Evolutionary conservation across 2,797 vertebrate species (phyloP), one percentile per base, ranked within the genome.

Genomic region (Mus caroli): DNA sequence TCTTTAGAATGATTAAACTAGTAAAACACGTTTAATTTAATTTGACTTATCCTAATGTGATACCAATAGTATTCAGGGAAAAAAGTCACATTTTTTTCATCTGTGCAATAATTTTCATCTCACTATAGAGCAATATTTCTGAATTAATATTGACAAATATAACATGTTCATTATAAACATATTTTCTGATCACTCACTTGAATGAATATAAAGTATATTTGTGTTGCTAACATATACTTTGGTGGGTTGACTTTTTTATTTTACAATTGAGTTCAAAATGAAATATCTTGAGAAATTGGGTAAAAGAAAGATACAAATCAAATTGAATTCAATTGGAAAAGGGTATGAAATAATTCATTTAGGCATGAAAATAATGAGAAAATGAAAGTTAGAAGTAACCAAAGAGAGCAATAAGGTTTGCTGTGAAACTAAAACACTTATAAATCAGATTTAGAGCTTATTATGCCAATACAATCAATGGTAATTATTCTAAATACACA

Each of bases 271-370:
- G 83, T 90, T 92, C 91, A 88, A 94, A 92, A 76, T 85, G 71
- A 96, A 96, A 84, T 94, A 95, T 82, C 83, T 95, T 58, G 56
- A 96, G 54, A 97, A 94, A 96, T 95, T 93, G 56, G 31, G 87
- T 62, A 94, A 95, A 52, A 84, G 79, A n/a, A 92, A 94, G 91
- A 95, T 90, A 64, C 73, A 94, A 95, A 94, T 96, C 28, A 71
- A 92, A 60, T 64, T 94, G 90, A 96, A 43, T 88, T 94, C 37
- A 95, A 62, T 37, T 92, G 50, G 40, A n/a, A 91, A 43, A 82
- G 79, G 93, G 60, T 90, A 34, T n/a, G 15, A 46, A 46, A n/a
- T 52, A 52, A 69, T 97, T 97, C 58, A 89, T 87, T 73, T 93
- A 11, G 52, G 62, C 88, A 96, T 92, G 69, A 86, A 97, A 97